Evolutionary conservation across 2,888 invertebrate genomes (phyloP), one percentile per base, ranked within the genome.

Genomic region (Lepas anatifera): DNA sequence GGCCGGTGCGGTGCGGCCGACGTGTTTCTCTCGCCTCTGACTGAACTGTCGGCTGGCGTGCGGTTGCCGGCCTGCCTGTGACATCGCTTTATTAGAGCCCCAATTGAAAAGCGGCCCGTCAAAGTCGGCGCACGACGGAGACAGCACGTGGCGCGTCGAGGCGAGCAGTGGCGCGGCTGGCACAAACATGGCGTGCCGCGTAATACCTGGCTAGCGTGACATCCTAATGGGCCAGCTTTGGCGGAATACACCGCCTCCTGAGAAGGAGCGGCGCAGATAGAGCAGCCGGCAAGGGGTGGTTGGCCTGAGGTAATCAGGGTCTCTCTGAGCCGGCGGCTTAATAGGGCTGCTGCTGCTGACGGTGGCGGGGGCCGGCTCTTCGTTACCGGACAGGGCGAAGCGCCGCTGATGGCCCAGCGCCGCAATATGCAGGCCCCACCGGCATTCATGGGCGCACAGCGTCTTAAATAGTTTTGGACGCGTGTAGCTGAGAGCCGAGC

Each of bases 21-120:
- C n/a, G n/a, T n/a, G n/a, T n/a, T n/a, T n/a, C n/a, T n/a, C n/a
- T 58, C 29, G 3, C 58, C 4, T 27, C 58, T 0, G 32, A 3
- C 58, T 10, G 29, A 58, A 58, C 32, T 27, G 58, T 4, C 18
- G 58, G 11, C 58, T 58, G 58, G 18, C 58, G 41, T 41, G 41
- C 41, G 41, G 41, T 16, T n/a, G 58, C 22, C 25, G 48, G 25
- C 48, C 25, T 8, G 48, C 58, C 29, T 16, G 58, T 22, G 16
- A 58, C 58, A 58, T n/a, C n/a, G n/a, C 32, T 58, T 58, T 58
- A 58, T 58, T 58, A 58, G 58, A 58, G 58, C 18, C 29, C 58
- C 32, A 29, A 32, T 22, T 32, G 29, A 32, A 58, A 32, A 32
- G 58, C 22, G 58, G 48, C n/a, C 29, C 22, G 52, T 10, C 58